Conservation (phyloP, 2,797 vertebrate species). For the Helicolenus hilgendorfi region DNA sequence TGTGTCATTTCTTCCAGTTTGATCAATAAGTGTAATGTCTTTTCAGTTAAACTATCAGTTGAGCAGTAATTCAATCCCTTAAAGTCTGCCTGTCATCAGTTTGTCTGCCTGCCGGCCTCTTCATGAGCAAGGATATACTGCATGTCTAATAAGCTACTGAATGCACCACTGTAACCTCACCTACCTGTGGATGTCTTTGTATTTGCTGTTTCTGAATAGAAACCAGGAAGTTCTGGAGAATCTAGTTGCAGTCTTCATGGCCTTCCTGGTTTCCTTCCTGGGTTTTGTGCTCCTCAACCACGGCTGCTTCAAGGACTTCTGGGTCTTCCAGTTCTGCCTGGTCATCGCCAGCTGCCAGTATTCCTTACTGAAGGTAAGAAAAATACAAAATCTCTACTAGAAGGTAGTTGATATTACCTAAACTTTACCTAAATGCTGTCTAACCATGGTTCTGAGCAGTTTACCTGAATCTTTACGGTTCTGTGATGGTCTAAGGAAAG, state of each 20-base stretch:
- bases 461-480: background rate
- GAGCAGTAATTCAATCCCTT: background rate
- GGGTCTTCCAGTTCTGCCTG: slow-evolving; percentile 96
- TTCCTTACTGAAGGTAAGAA: slow-evolving; percentile 95
- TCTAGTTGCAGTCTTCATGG: slow-evolving; percentile 92
- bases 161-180: background rate
- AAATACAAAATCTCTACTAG: background rate
- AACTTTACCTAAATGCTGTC: background rate
- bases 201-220: slow-evolving; percentile 77
- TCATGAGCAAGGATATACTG: background rate
- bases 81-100: background rate
- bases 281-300: slow-evolving; percentile 96
- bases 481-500: background rate
- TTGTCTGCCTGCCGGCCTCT: too few relatives aligned
- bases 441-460: background rate
- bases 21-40: background rate
- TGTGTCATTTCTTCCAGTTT: background rate
- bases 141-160: background rate
- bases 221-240: slow-evolving; percentile 96
- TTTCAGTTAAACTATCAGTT: background rate
- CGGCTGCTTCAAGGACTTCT: slow-evolving; percentile 97
- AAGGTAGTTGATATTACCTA: too few relatives aligned
- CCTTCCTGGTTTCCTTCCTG: slow-evolving; percentile 95
- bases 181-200: background rate
- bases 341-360: slow-evolving; percentile 99